phyloP scores from a whole-genome alignment of 2,797 vertebrate genomes.

The Novumbra hubbsi region DNA sequence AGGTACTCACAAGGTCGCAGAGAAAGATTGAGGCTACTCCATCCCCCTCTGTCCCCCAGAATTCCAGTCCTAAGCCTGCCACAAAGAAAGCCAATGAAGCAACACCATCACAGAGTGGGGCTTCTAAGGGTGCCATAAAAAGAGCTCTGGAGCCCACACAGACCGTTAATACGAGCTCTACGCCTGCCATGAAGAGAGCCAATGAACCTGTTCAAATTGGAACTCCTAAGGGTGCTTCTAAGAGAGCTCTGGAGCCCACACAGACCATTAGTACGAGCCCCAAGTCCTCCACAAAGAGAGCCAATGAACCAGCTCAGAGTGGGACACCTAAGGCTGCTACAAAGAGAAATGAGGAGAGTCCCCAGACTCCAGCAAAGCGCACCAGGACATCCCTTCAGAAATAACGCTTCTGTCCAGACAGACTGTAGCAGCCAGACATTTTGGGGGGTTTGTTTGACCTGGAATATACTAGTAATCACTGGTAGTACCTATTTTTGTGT shows the following conservation, averaged over 20 bases:
- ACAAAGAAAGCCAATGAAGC: constrained; percentile 50
- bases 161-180: background rate
- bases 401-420: constrained; percentile 50
- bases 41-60: constrained; percentile 32
- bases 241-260: constrained; percentile 66
- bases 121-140: constrained; percentile 58
- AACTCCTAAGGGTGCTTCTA: constrained; percentile 59
- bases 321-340: constrained; percentile 71
- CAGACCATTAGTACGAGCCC: constrained; percentile 42
- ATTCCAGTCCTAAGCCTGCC: constrained; percentile 45
- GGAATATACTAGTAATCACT: constrained; percentile 49
- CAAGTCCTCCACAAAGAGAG: constrained; percentile 59
- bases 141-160: constrained; percentile 57
- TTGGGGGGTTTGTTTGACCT: constrained; percentile 17
- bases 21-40: constrained; percentile 67
- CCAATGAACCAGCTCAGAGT: constrained; percentile 51
- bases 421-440: constrained; percentile 25
- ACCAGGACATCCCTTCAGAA: constrained; percentile 65
- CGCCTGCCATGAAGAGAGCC: constrained; percentile 32
- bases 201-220: constrained; percentile 43
- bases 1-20: constrained; percentile 79
- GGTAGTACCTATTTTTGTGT: constrained; percentile 48
- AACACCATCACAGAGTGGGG: constrained; percentile 39
- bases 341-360: constrained; percentile 59
- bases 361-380: constrained; percentile 66